phyloP scores from a whole-genome alignment of 2,113 vertebrate genomes.

The Eulemur rufifrons region DNA sequence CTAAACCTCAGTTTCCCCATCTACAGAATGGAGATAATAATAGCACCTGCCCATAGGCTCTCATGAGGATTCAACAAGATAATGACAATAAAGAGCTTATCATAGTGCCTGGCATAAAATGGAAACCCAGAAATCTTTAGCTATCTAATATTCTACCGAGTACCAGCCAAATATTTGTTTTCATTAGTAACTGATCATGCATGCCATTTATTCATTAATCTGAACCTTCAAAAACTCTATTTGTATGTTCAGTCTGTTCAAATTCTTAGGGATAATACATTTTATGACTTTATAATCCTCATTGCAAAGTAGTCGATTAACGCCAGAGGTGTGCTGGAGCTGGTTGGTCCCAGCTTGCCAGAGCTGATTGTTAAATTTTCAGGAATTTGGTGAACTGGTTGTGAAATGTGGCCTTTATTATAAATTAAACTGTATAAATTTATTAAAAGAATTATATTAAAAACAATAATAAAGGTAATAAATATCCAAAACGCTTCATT shows the following conservation, averaged over 20 bases:
- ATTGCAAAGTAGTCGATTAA: background rate
- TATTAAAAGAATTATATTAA: background rate
- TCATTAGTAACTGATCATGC: constrained; percentile 10
- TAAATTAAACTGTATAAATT: background rate
- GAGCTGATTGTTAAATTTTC: background rate
- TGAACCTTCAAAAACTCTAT: constrained; percentile 1
- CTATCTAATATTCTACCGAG: background rate
- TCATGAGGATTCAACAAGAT: background rate
- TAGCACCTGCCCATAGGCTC: background rate
- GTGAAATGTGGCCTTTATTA: background rate
- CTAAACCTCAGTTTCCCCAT: background rate
- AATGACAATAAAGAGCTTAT: background rate
- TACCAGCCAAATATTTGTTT: constrained; percentile 21
- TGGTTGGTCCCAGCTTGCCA: background rate
- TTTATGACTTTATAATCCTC: constrained; percentile 29
- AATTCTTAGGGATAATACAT: constrained; percentile 22
- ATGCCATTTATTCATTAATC: constrained; percentile 45
- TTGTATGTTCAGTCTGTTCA: constrained; percentile 30
- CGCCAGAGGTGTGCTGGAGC: background rate
- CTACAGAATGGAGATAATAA: background rate
- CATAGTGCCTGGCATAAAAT: constrained; percentile 10
- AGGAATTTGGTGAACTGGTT: background rate
- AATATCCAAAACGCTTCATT: background rate
- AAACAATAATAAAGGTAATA: background rate
- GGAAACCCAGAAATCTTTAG: background rate